Conservation (phyloP, 2,797 vertebrate species). For the Pteropus rufus region DNA sequence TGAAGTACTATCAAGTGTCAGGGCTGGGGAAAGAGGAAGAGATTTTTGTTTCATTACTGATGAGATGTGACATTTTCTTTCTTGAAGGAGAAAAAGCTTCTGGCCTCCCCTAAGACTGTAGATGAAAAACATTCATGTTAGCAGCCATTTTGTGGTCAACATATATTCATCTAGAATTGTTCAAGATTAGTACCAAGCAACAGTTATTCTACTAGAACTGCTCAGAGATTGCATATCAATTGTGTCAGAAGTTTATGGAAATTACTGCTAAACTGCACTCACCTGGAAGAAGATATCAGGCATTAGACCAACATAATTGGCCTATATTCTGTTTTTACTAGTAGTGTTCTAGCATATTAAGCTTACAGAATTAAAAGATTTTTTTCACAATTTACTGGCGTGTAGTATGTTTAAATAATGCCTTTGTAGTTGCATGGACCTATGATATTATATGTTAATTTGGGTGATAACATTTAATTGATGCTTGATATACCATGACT, state of each 20-base stretch:
- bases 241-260: background rate
- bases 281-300: background rate
- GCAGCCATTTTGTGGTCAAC: background rate
- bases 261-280: background rate
- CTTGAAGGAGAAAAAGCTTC: background rate
- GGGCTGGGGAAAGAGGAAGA: background rate
- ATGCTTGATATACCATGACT: background rate
- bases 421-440: background rate
- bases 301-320: background rate
- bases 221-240: background rate
- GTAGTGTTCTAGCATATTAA: background rate
- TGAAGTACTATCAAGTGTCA: background rate
- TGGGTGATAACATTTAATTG: constrained; percentile 5
- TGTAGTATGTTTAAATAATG: background rate
- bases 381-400: background rate
- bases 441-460: background rate
- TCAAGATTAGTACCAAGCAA: background rate
- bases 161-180: background rate
- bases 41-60: background rate
- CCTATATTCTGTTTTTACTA: background rate
- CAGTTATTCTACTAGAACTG: background rate
- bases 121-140: background rate
- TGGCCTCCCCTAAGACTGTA: background rate
- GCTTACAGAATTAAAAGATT: background rate
- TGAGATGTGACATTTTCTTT: background rate